Base-by-base conservation (phyloP, 2,113 vertebrate species). In the Alexandromys fortis region DNA sequence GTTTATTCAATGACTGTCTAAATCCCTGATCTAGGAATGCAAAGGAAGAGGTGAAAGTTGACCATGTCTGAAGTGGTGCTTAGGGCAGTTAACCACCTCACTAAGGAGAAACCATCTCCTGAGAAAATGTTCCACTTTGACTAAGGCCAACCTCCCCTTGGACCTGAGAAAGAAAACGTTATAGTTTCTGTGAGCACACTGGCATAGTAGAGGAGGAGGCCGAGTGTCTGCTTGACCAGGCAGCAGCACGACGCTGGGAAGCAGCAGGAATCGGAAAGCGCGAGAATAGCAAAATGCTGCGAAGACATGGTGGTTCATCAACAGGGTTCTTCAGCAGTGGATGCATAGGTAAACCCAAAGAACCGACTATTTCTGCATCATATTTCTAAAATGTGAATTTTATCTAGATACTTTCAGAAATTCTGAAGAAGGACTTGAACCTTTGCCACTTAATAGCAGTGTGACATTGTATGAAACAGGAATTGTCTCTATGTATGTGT, bases 221-320 rank as follows among this genome's bases (percentile, higher is more conserved):
- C 35, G 55, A 7, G 2, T n/a, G 14, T n/a, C 65, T 14, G 7
- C 12, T 67, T 22, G 14, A 7, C 22, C 16, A 5, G 0, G 24
- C 9, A 55, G 13, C 24, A 28, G 16, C 65, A 47, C 55, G 3
- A 16, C 22, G 4, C n/a, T 42, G 9, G 35, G 26, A 11, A 82
- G 22, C 55, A 65, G 22, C 58, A 24, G 58, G 24, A 12, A 28
- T n/a, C 67, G 22, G 17, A 22, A 49, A 14, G 42, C 10, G 28
- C 55, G 7, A 73, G 28, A n/a, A 45, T 0, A 89, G 19, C 26
- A 68, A 79, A 73, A 2, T 5, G 7, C 45, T 61, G 12, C 26
- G 73, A 0, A 30, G 42, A 5, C 1, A 3, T 42, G 63, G 6
- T 17, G 14, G 28, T 58, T 70, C 7, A 21, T 58, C 17, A 61